Conservation (phyloP, 2,888 invertebrate genomes). For the Campopleginae sp. region DNA sequence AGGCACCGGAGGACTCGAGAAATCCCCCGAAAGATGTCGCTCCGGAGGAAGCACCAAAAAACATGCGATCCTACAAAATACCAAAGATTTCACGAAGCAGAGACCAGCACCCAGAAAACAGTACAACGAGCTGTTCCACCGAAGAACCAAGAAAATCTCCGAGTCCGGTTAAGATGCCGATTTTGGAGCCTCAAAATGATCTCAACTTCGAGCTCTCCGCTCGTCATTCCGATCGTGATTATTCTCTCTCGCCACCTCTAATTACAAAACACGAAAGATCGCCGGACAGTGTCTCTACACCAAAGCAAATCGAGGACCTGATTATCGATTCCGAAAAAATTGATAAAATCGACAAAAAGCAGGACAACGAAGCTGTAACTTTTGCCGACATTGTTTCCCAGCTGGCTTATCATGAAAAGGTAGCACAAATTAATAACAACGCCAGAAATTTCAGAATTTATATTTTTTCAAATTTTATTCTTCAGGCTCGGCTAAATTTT, state of each 20-base stretch:
- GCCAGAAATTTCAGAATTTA: not conserved
- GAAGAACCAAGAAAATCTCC: conserved; percentile 62
- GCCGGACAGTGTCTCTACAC: conserved; percentile 47
- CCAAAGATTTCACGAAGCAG: conserved; percentile 65
- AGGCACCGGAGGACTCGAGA: not conserved
- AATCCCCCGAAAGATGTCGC: not conserved
- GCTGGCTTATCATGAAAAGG: conserved; percentile 83
- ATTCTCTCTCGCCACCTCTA: conserved; percentile 80
- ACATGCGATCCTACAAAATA: conserved; percentile 69
- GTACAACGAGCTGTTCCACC: not conserved
- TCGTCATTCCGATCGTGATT: conserved; percentile 74
- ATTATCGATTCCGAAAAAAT: conserved; percentile 55
- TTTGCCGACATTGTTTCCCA: conserved; percentile 80
- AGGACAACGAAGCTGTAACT: conserved; percentile 71
- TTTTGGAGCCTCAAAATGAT: conserved; percentile 77
- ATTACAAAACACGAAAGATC: conserved; percentile 78
- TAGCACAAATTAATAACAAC: conserved; percentile 57
- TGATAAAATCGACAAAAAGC: conserved; percentile 49
- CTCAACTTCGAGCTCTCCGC: conserved; percentile 70
- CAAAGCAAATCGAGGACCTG: conserved; percentile 65
- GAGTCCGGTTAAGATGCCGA: conserved; percentile 75
- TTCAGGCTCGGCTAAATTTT: not conserved
- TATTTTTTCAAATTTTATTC: not conserved
- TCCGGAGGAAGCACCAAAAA: conserved; percentile 51
- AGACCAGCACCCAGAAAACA: conserved; percentile 19